Conservation (phyloP, 2,113 vertebrate species). For the Sceloporus tristichus region DNA sequence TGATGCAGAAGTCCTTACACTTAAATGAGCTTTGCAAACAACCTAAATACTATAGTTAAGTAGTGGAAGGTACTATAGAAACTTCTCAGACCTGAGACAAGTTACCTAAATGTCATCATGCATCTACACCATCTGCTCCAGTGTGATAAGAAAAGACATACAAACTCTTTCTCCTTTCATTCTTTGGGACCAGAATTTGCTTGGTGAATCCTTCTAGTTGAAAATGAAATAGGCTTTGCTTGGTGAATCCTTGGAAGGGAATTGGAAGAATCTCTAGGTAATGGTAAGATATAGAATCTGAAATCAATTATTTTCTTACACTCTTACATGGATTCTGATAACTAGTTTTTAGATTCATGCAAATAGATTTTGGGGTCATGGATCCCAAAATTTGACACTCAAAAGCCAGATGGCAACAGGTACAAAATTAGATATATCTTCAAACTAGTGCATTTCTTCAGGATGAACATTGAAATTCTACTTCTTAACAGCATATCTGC, state of each 20-base stretch:
- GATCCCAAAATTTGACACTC: slow-evolving; percentile 49
- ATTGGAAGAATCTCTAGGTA: background rate
- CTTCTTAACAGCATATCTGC: slow-evolving; percentile 55
- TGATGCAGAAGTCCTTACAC: slow-evolving; percentile 67
- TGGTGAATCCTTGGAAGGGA: background rate
- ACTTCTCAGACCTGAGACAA: slow-evolving; percentile 63
- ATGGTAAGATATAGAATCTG: slow-evolving; percentile 31
- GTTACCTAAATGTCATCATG: slow-evolving; percentile 72
- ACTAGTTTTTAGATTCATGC: background rate
- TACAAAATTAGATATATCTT: slow-evolving; percentile 62
- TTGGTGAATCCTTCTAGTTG: background rate
- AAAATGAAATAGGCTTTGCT: slow-evolving; percentile 12
- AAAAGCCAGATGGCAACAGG: slow-evolving; percentile 67
- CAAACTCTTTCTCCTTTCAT: slow-evolving; percentile 43
- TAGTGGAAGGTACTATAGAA: slow-evolving; percentile 69
- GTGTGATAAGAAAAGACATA: slow-evolving; percentile 54
- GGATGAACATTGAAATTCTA: slow-evolving; percentile 65
- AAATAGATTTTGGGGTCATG: background rate
- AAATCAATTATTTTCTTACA: slow-evolving; percentile 9
- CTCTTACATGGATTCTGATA: slow-evolving; percentile 44
- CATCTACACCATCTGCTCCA: slow-evolving; percentile 66
- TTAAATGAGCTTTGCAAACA: slow-evolving; percentile 80
- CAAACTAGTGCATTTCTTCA: slow-evolving; percentile 61
- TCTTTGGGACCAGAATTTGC: slow-evolving; percentile 1
- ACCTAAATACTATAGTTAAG: slow-evolving; percentile 75